These are phyloP conservation scores for Lasiurus borealis DNA, from an alignment of 2,113 vertebrate genomes.

Conservation along the genomic window DNA sequence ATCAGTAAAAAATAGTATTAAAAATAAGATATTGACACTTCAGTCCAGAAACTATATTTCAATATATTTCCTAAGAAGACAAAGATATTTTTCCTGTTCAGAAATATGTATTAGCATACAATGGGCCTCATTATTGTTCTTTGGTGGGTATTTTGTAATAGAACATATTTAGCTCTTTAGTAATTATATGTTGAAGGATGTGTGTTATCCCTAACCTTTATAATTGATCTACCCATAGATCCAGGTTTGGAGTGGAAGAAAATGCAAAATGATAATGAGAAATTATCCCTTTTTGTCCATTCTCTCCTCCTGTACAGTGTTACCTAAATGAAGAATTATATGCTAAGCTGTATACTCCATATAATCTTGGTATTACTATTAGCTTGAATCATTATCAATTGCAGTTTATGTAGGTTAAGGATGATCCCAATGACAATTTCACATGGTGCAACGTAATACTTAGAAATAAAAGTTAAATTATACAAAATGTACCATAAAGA, in stretches of 20 bases:
- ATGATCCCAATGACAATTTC: not conserved
- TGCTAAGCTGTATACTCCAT: not conserved
- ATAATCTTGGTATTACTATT: not conserved
- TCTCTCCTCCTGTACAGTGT: not conserved
- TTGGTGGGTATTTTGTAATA: conserved; percentile 4
- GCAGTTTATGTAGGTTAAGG: not conserved
- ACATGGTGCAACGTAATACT: not conserved
- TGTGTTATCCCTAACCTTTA: not conserved
- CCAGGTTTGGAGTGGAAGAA: not conserved
- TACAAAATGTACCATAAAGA: not conserved
- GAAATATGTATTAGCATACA: not conserved
- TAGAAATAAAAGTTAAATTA: not conserved
- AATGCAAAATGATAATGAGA: not conserved
- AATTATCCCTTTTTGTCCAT: not conserved
- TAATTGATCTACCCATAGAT: not conserved
- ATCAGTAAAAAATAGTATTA: too few relatives aligned
- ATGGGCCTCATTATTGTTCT: not conserved
- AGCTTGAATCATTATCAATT: not conserved
- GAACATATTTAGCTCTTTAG: not conserved
- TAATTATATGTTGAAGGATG: not conserved
- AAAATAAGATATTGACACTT: not conserved
- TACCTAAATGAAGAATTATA: not conserved
- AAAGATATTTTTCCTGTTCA: not conserved
- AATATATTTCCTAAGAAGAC: not conserved
- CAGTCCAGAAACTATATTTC: not conserved